Conservation (phyloP, 2,888 invertebrate genomes). For the Keiferia lycopersicella region DNA sequence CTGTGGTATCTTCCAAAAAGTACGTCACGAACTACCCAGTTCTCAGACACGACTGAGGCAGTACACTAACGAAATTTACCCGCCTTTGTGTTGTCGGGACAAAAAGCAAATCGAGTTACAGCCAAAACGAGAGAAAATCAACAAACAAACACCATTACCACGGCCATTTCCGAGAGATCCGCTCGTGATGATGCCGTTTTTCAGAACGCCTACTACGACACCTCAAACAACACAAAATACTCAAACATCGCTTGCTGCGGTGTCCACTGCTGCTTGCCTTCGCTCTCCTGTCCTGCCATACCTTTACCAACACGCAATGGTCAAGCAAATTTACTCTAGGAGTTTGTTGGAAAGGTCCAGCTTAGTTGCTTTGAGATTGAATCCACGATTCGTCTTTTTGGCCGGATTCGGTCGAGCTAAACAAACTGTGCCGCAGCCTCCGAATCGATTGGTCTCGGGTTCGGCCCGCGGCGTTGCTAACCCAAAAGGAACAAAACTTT, state of each 20-base stretch:
- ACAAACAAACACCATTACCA: constrained; percentile 78
- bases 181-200: constrained; percentile 76
- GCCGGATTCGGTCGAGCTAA: constrained; percentile 67
- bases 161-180: constrained; percentile 74
- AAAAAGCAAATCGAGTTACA: constrained; percentile 81
- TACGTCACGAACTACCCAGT: constrained; percentile 54
- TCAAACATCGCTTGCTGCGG: background rate
- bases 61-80: constrained; percentile 74
- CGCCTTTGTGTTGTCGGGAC: constrained; percentile 64
- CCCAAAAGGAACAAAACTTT: constrained; percentile 47
- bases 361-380: constrained; percentile 54
- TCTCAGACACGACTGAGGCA: constrained; percentile 53
- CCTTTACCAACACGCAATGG: constrained; percentile 40
- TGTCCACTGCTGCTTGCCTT: constrained; percentile 42
- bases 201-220: constrained; percentile 48
- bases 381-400: constrained; percentile 75
- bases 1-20: constrained; percentile 48
- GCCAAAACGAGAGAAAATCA: constrained; percentile 77
- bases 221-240: constrained; percentile 21
- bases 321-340: constrained; percentile 23
- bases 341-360: constrained; percentile 15
- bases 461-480: constrained; percentile 40
- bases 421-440: constrained; percentile 66
- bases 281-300: background rate
- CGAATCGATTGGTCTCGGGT: constrained; percentile 70